Base-by-base conservation (phyloP, 2,888 invertebrate species). In the Erebia epiphron region DNA sequence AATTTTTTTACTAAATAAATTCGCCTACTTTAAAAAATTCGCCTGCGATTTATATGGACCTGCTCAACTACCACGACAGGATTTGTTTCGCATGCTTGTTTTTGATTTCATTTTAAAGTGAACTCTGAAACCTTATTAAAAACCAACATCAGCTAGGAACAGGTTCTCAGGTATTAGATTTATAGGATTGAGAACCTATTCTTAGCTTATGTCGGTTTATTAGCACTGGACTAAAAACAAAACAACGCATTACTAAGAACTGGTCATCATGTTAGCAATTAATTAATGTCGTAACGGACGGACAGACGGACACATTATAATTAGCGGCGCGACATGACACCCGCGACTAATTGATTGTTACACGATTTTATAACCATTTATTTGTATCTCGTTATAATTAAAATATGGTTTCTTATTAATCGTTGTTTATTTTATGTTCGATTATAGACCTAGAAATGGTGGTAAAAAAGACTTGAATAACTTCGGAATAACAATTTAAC, bases 281-380 rank as follows among this genome's bases (percentile, higher is more conserved):
- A 14, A 7, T 9, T 35, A 7, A 46, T 41, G 41, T 58, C 35
- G 58, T 52, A 8, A 52, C 56, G 57, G 66, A 18, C 56, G 14
- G 65, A 65, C 57, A 50, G 58, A 35, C 66, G 18, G 67, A 61
- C 70, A 41, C 21, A 63, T 49, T 16, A 35, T 68, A 73, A 70
- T 73, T 71, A 68, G 70, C 68, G 61, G 65, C 13, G 56, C 43
- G 65, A 70, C 68, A 58, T 61, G 57, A 68, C 68, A 68, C 52
- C 70, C 57, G 68, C 54, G 65, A 54, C 68, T 56, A 65, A 73
- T 65, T 71, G 68, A 68, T 73, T 56, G 70, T 62, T 66, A 62
- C 54, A 54, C 14, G 35, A 26, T 35, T 61, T 41, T 16, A 41
- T 16, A 60, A 5, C 67, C 50, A 73, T 70, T 73, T 57, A 65